These are phyloP conservation scores for Neuroterus valhalla DNA, from an alignment of 1,140 invertebrate species.

Conservation along the genomic window DNA sequence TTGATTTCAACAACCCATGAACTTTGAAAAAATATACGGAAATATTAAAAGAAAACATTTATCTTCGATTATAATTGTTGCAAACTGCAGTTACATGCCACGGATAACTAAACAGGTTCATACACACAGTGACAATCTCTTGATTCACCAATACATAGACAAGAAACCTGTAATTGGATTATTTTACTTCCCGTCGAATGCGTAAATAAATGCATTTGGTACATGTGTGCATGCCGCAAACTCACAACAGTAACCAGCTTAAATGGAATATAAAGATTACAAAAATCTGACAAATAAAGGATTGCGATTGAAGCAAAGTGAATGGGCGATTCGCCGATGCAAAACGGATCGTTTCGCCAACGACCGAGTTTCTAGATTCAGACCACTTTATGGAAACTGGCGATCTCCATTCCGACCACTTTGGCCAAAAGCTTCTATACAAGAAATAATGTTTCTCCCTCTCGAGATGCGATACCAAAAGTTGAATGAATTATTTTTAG, in stretches of 20 bases:
- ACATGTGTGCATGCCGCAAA: background rate
- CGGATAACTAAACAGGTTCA: conserved; percentile 19
- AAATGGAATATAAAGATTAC: background rate
- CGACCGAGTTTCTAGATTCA: conserved; percentile 24
- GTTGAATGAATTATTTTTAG: no score
- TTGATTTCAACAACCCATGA: no score
- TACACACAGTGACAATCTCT: conserved; percentile 9
- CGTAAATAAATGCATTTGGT: background rate
- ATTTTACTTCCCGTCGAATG: background rate
- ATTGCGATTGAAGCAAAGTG: conserved; percentile 25
- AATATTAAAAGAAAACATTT: no score
- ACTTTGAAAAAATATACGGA: no score
- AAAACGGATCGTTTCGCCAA: conserved; percentile 22
- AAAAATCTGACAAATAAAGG: conserved; percentile 16
- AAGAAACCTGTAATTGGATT: background rate
- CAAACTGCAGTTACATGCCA: no score
- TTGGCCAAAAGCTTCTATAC: conserved; percentile 20
- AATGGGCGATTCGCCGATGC: conserved; percentile 27
- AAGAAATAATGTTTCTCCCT: background rate
- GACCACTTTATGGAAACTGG: conserved; percentile 23
- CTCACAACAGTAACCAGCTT: background rate
- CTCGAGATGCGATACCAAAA: background rate
- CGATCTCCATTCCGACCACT: conserved; percentile 8
- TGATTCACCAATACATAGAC: conserved; percentile 9
- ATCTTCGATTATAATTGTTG: no score